Evolutionary conservation across 1,140 invertebrate species (phyloP).

Genomic region (Holotrichia oblita): DNA sequence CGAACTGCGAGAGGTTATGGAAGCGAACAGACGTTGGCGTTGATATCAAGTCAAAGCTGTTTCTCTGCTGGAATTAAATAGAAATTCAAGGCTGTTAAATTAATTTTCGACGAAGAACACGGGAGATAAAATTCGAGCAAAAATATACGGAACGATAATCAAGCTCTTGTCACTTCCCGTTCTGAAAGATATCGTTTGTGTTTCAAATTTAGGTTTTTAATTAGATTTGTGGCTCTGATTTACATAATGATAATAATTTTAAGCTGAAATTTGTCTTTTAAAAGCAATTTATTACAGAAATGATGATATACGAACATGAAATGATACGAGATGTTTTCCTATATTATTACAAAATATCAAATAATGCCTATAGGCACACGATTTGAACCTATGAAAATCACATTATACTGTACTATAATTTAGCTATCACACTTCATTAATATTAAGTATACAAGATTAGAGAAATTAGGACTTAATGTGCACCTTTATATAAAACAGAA

Average conservation of each 20-base stretch:
- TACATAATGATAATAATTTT: neutral
- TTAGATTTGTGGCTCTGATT: neutral
- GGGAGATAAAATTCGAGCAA: neutral
- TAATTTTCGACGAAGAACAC: neutral
- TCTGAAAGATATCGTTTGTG: neutral
- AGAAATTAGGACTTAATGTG: no score
- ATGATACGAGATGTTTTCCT: no score
- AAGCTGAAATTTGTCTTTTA: neutral
- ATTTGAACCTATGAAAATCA: no score
- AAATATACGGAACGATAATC: neutral
- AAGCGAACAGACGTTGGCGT: neutral
- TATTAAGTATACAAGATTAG: no score
- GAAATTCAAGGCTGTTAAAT: neutral
- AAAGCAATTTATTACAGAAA: neutral
- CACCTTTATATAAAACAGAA: no score
- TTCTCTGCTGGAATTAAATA: neutral
- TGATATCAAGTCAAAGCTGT: neutral
- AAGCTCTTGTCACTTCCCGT: neutral
- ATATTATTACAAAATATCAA: no score
- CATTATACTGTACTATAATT: no score
- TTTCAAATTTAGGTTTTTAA: neutral
- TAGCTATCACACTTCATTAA: no score
- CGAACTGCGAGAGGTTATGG: neutral
- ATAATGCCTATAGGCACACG: no score
- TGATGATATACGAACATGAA: no score